Conservation (phyloP, 2,888 invertebrate genomes). For the Oithona nana region DNA sequence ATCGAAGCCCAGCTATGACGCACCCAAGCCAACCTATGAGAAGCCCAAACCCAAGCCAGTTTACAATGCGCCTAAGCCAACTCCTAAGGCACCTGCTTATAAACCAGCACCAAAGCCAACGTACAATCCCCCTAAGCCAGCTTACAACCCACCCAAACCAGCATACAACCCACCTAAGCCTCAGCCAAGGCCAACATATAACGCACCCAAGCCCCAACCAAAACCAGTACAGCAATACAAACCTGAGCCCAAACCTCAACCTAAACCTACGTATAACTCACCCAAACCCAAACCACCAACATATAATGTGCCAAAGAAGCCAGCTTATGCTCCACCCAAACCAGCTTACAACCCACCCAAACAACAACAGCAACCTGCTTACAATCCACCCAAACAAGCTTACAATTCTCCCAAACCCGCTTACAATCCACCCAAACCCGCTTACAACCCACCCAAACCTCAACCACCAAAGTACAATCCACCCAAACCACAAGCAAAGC, state of each 20-base stretch:
- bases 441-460: slow-evolving; percentile 16
- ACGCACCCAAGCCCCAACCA: slow-evolving; percentile 18
- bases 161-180: slow-evolving; percentile 10
- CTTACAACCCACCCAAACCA: slow-evolving; percentile 17
- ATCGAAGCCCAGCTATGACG: slow-evolving; percentile 19
- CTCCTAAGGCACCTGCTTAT: slow-evolving; percentile 20
- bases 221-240: slow-evolving; percentile 17
- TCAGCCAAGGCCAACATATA: slow-evolving; percentile 19
- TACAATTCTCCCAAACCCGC: slow-evolving; percentile 18
- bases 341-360: neutral
- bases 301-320: neutral
- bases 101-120: slow-evolving; percentile 17
- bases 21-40: neutral
- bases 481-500: slow-evolving; percentile 16
- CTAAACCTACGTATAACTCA: slow-evolving; percentile 5
- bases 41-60: slow-evolving; percentile 8
- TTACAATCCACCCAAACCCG: slow-evolving; percentile 17
- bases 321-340: neutral
- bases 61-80: slow-evolving; percentile 18
- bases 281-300: slow-evolving; percentile 7
- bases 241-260: slow-evolving; percentile 9
- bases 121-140: slow-evolving; percentile 17
- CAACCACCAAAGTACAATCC: slow-evolving; percentile 10
- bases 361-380: too few relatives aligned
- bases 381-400: slow-evolving; percentile 18